phyloP scores from a whole-genome alignment of 2,797 vertebrate genomes.

The Adelosebastes latens region DNA sequence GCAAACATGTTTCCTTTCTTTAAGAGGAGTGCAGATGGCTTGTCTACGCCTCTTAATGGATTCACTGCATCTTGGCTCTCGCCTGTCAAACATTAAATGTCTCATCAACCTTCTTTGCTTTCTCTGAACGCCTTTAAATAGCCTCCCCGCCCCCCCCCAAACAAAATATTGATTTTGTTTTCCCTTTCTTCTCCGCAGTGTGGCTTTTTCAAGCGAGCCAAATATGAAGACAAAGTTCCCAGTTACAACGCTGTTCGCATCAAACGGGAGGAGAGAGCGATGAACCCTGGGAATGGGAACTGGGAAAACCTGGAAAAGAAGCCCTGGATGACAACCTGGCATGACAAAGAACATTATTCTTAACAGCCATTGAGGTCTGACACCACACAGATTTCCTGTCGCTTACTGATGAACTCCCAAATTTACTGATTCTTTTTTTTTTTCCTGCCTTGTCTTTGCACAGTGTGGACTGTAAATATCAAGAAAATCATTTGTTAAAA shows the following conservation, averaged over 20 bases:
- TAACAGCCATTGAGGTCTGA: constrained; percentile 66
- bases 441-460: constrained; percentile 42
- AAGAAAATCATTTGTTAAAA: constrained; percentile 20
- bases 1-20: constrained; percentile 24
- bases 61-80: constrained; percentile 34
- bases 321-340: constrained; percentile 95
- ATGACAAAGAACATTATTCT: constrained; percentile 84
- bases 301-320: constrained; percentile 87
- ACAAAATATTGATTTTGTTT: not conserved
- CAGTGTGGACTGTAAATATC: constrained; percentile 60
- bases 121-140: constrained; percentile 21
- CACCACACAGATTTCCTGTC: constrained; percentile 8
- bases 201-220: constrained; percentile 94
- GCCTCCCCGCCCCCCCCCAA: not conserved
- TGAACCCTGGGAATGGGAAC: constrained; percentile 79
- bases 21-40: constrained; percentile 36
- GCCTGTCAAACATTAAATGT: constrained; percentile 4
- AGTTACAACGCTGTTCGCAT: constrained; percentile 94
- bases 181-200: constrained; percentile 79
- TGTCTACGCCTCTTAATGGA: constrained; percentile 19
- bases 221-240: constrained; percentile 92
- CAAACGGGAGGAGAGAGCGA: constrained; percentile 88
- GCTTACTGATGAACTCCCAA: constrained; percentile 35
- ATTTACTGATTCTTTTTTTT: constrained; percentile 20
- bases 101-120: constrained; percentile 21